Conservation (phyloP, 2,888 invertebrate species). For the Palloptera scutellata region DNA sequence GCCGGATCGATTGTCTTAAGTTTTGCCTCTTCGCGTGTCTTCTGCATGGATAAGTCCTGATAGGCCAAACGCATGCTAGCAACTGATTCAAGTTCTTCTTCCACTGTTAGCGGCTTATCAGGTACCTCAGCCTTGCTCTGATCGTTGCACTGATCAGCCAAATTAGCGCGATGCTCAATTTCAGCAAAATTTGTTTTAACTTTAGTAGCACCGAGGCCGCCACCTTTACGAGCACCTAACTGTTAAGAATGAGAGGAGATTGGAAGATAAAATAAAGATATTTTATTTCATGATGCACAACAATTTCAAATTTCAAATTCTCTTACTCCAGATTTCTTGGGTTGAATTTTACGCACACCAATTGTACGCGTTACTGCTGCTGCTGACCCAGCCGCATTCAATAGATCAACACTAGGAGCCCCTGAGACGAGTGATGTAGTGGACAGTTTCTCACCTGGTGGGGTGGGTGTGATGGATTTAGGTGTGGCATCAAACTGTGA, state of each 20-base stretch:
- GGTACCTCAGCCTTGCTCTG: conserved; percentile 45
- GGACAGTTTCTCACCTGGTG: conserved; percentile 38
- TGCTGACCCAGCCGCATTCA: conserved; percentile 54
- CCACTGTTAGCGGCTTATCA: conserved; percentile 63
- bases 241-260: conserved; percentile 53
- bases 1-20: conserved; percentile 77
- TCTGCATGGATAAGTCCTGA: conserved; percentile 76
- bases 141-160: conserved; percentile 78
- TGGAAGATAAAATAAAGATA: conserved; percentile 1
- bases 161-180: conserved; percentile 88
- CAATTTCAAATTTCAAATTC: conserved; percentile 35
- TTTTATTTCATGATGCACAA: not conserved
- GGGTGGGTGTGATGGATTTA: conserved; percentile 31
- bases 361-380: conserved; percentile 74
- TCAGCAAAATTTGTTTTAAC: conserved; percentile 95
- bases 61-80: conserved; percentile 79
- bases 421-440: conserved; percentile 37
- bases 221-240: conserved; percentile 83
- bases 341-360: conserved; percentile 73
- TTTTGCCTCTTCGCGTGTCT: conserved; percentile 77
- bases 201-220: conserved; percentile 92
- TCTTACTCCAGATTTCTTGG: conserved; percentile 76
- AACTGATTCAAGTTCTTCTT: conserved; percentile 75
- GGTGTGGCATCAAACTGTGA: conserved; percentile 48
- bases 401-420: conserved; percentile 61